These are phyloP conservation scores for Sinocyclocheilus maitianheensis DNA, from an alignment of 2,113 vertebrate genomes.

Conservation along the genomic window DNA sequence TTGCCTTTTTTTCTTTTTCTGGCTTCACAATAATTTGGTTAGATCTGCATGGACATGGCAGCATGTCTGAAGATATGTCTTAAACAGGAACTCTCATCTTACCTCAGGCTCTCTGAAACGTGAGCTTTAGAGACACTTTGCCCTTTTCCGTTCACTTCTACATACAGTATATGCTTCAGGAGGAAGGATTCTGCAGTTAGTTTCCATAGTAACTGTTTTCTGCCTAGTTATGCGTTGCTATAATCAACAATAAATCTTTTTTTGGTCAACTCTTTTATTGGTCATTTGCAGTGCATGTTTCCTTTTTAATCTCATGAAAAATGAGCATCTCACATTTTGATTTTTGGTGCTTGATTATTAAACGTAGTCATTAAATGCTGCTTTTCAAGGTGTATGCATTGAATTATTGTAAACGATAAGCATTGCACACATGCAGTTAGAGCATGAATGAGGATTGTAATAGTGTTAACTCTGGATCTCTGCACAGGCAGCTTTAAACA, in stretches of 20 bases:
- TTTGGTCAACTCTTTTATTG: conserved; percentile 3
- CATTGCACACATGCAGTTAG: not conserved
- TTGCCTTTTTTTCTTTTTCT: not conserved
- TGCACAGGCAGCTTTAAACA: not conserved
- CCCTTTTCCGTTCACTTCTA: conserved; percentile 1
- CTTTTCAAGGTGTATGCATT: not conserved
- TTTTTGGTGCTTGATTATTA: not conserved
- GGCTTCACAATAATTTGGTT: not conserved
- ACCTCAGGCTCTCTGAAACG: not conserved
- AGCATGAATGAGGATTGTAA: not conserved
- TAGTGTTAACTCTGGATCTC: not conserved
- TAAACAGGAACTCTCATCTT: not conserved
- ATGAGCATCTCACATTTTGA: not conserved
- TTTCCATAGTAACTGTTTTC: not conserved
- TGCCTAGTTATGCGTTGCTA: not conserved
- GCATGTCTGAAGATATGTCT: not conserved
- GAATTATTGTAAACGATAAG: not conserved
- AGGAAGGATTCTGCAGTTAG: conserved; percentile 33
- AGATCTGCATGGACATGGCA: not conserved
- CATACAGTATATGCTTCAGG: conserved; percentile 26
- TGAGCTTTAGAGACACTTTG: conserved; percentile 4
- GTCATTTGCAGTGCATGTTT: conserved; percentile 17
- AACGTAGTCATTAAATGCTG: not conserved
- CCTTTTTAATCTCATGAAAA: not conserved
- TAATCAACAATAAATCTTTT: conserved; percentile 38